Conservation (phyloP, 2,797 vertebrate species). For the Chaetophractus vellerosus region DNA sequence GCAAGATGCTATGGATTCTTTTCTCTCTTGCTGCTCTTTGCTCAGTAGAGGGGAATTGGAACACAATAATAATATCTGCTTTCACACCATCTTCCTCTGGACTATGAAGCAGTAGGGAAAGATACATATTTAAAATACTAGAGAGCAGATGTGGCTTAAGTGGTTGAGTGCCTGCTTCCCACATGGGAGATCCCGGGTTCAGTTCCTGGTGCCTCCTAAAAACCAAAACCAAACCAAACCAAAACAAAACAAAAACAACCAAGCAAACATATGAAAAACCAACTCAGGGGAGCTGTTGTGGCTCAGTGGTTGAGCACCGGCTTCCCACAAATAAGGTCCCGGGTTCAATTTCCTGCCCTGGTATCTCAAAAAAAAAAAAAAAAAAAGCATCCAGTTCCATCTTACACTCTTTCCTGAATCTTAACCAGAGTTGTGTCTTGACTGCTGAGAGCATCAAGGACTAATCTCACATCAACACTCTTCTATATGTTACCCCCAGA, state of each 20-base stretch:
- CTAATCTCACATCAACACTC: neutral
- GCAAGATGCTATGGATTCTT: slow-evolving; percentile 60
- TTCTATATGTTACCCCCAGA: neutral
- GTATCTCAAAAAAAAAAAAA: no score
- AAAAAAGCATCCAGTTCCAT: neutral
- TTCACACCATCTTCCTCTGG: slow-evolving; percentile 72
- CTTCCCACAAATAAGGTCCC: no score
- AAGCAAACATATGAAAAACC: no score
- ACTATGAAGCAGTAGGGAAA: slow-evolving; percentile 53
- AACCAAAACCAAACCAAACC: no score
- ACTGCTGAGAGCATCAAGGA: neutral
- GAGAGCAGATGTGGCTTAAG: no score
- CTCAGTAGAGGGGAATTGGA: slow-evolving; percentile 72
- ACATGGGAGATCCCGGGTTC: no score
- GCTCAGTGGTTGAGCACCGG: no score
- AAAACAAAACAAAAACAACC: no score
- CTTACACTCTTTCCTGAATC: neutral
- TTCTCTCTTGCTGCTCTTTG: slow-evolving; percentile 52
- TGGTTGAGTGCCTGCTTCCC: no score
- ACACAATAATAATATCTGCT: slow-evolving; percentile 62
- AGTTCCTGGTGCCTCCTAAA: no score
- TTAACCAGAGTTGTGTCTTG: neutral
- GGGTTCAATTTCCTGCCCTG: no score
- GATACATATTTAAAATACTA: neutral
- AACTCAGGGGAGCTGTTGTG: no score